These are phyloP conservation scores for Pipistrellus pygmaeus DNA, from an alignment of 2,797 vertebrate genomes.

Conservation along the genomic window DNA sequence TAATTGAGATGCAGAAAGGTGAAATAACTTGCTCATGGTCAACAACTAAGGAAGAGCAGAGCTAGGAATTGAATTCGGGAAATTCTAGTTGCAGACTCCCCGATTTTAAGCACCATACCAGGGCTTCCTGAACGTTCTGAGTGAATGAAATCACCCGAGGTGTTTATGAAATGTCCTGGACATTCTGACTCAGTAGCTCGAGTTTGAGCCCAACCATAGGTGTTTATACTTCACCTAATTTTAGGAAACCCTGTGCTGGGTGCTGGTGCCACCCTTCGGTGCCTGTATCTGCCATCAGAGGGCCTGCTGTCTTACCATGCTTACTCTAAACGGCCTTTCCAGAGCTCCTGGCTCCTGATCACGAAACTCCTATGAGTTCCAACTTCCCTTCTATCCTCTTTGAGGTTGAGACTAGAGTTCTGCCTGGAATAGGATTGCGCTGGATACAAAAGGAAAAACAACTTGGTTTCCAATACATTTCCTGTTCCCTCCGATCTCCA, in stretches of 20 bases:
- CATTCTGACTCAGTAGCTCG: constrained; percentile 35
- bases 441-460: constrained; percentile 82
- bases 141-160: not conserved
- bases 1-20: not conserved
- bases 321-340: constrained; percentile 51
- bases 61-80: not conserved
- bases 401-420: constrained; percentile 68
- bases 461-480: constrained; percentile 83
- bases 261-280: not conserved
- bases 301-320: not conserved
- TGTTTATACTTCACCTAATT: not conserved
- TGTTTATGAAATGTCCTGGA: constrained; percentile 5
- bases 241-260: not conserved
- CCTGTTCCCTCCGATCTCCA: constrained; percentile 80
- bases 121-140: not conserved
- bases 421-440: constrained; percentile 69
- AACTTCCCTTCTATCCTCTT: constrained; percentile 68
- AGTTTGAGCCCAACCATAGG: not conserved
- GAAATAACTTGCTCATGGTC: not conserved
- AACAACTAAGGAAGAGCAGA: not conserved
- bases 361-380: constrained; percentile 49
- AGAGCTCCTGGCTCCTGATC: constrained; percentile 36
- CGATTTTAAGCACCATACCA: not conserved
- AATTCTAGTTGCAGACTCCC: not conserved
- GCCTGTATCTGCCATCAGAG: not conserved